Conservation (phyloP, 2,797 vertebrate species). For the Anguilla anguilla region DNA sequence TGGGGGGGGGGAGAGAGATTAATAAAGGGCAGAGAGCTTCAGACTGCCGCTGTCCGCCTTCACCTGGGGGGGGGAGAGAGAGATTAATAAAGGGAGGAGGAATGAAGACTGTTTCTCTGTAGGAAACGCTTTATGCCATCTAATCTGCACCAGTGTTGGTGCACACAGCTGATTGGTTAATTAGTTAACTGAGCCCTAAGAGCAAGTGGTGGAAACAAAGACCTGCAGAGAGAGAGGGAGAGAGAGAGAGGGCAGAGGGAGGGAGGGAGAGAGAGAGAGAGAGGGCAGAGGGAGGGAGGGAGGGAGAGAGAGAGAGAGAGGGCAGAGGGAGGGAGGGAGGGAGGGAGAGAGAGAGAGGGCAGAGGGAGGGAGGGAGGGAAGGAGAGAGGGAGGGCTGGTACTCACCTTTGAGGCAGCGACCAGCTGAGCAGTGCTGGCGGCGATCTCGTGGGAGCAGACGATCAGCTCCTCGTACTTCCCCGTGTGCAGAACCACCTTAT, state of each 20-base stretch:
- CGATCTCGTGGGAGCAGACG: slow-evolving; percentile 95
- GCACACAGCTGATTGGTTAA: neutral
- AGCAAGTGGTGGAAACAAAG: too few species aligned
- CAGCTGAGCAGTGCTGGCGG: slow-evolving; percentile 94
- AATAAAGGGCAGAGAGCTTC: neutral
- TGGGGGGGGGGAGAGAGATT: slow-evolving; percentile 51
- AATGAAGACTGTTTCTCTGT: neutral
- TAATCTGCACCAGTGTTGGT: too few species aligned
- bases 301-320: neutral
- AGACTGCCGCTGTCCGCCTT: slow-evolving; percentile 86
- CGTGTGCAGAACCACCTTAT: slow-evolving; percentile 91
- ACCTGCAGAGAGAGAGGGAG: neutral
- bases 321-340: neutral
- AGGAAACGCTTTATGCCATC: too few species aligned
- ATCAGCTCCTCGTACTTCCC: slow-evolving; percentile 96
- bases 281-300: neutral
- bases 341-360: neutral
- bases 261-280: neutral
- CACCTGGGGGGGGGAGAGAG: slow-evolving; percentile 73
- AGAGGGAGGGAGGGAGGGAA: neutral
- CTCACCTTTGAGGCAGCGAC: slow-evolving; percentile 96
- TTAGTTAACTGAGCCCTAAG: too few species aligned
- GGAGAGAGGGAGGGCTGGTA: neutral
- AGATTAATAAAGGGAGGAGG: neutral
- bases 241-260: too few species aligned